Base-by-base conservation (phyloP, 2,797 vertebrate genomes). In the Etheostoma perlongum region DNA sequence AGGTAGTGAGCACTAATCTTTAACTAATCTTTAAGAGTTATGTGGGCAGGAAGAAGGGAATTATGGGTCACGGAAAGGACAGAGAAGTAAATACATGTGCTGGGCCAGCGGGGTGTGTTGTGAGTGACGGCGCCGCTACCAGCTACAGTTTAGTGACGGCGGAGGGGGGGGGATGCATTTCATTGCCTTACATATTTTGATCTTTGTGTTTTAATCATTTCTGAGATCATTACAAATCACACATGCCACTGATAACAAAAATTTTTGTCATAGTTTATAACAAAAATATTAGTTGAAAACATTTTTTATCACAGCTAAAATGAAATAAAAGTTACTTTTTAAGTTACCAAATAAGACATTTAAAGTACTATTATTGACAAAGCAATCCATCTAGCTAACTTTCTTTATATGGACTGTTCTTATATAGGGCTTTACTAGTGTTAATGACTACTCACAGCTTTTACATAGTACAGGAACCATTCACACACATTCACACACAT, bases 1-100 rank as follows among this genome's bases (percentile, higher is more conserved):
- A 93, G 91, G 90, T 92, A 92, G 84, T 72, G 85, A 92, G 78
- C 62, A 70, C 87, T 23, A 23, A 23, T 23, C 21, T 23, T 23
- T 23, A 23, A 23, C 89, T 94, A 92, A 94, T 93, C 92, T 94
- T 91, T 86, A 87, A 86, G 88, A 88, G 86, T 64, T 84, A 86
- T 87, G 88, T 85, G 83, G 79, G 83, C 91, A 94, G 93, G 92
- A 94, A 93, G 92, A 82, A 91, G 79, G 92, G 92, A 91, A 92
- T 93, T 93, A 90, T 89, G 89, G 93, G 93, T 95, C 93, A 93
- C 5, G 2, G 60, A 85, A 33, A 92, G 90, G 91, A 92, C 91
- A 92, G 66, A 72, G 78, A 82, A 74, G 78, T 51, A 72, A 78
- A 78, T 79, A 74, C 75, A 63, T 77, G 67, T 68, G 70, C 58